Conservation (phyloP, 1,140 invertebrate genomes). For the Argopecten irradians region DNA sequence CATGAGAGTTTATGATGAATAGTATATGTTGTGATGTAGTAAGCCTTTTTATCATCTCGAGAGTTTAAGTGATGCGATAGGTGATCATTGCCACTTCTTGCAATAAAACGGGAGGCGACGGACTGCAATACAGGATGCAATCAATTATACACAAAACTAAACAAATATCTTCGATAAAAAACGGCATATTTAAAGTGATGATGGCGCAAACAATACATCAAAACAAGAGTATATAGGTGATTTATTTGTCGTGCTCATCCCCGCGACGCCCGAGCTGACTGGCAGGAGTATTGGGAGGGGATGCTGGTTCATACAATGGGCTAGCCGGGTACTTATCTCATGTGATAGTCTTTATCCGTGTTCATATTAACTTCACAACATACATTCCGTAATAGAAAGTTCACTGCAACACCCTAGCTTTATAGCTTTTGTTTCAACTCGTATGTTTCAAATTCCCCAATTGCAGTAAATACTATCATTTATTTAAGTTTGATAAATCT, state of each 20-base stretch:
- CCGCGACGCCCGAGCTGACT: not conserved
- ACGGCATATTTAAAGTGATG: not conserved
- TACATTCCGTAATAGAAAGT: not conserved
- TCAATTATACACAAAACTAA: not conserved
- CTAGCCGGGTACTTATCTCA: not conserved
- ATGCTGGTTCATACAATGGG: not conserved
- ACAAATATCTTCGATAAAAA: not conserved
- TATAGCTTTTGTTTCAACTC: conserved; percentile 3
- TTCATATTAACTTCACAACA: not conserved
- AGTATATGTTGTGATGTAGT: too few relatives aligned
- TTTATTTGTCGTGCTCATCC: not conserved
- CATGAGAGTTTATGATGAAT: too few relatives aligned
- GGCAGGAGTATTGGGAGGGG: not conserved
- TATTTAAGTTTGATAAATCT: conserved; percentile 12
- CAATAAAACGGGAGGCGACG: not conserved
- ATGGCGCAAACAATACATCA: not conserved
- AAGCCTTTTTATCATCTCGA: not conserved
- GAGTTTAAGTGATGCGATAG: not conserved
- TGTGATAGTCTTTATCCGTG: not conserved
- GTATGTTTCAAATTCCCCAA: conserved; percentile 7
- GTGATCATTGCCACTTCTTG: not conserved
- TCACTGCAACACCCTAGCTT: not conserved
- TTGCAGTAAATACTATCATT: not conserved
- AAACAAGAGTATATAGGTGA: not conserved
- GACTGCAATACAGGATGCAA: not conserved